phyloP scores from a whole-genome alignment of 2,888 invertebrate genomes.

The Ommatoiulus sabulosus region DNA sequence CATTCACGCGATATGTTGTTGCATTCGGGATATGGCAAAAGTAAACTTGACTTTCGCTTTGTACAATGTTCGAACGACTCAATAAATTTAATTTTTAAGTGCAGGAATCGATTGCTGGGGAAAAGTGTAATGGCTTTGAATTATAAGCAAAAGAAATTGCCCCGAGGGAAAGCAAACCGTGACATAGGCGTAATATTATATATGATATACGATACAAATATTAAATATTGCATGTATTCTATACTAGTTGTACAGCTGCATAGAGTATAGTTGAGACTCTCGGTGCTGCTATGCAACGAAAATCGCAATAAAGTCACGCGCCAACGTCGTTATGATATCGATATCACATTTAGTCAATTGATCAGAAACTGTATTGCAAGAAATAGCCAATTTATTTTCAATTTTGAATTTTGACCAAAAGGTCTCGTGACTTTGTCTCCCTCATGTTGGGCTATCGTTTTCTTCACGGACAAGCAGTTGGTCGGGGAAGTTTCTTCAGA shows the following conservation, averaged over 20 bases:
- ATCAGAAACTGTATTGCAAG: not conserved
- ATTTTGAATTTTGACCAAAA: conserved; percentile 32
- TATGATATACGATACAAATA: conserved; percentile 15
- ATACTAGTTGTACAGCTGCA: not conserved
- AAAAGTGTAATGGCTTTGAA: not conserved
- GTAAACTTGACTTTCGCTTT: not conserved
- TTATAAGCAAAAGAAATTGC: not conserved
- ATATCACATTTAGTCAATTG: conserved; percentile 18
- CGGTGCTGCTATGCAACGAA: conserved; percentile 24
- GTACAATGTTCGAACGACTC: not conserved
- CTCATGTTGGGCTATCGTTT: not conserved
- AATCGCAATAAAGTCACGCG: conserved; percentile 38
- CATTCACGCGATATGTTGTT: not conserved
- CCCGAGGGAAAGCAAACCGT: not conserved
- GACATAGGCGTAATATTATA: not conserved
- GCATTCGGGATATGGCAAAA: no score
- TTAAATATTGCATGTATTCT: conserved; percentile 20
- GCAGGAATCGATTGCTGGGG: not conserved
- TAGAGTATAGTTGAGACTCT: not conserved
- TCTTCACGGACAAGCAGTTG: no score
- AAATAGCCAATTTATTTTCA: conserved; percentile 45
- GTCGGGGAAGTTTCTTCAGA: no score
- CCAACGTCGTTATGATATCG: not conserved
- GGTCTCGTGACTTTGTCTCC: not conserved
- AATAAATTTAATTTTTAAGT: conserved; percentile 4